phyloP scores from a whole-genome alignment of 2,113 vertebrate genomes.

The Amphilophus citrinellus region DNA sequence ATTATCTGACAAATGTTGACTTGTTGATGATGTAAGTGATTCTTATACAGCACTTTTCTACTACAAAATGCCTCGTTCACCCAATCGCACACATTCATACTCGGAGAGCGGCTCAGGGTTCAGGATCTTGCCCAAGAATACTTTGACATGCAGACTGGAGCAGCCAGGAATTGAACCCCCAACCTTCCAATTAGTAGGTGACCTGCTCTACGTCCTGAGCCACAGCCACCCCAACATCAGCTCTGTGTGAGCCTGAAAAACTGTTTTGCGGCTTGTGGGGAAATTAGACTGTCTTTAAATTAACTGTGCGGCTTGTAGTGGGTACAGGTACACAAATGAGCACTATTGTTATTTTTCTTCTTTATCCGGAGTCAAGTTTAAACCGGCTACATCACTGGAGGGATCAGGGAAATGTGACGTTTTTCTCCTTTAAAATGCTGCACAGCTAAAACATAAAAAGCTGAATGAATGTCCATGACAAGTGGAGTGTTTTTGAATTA shows the following conservation, averaged over 20 bases:
- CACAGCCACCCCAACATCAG: too few species aligned
- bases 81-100: too few species aligned
- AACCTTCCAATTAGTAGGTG: too few species aligned
- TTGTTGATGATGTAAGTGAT: too few species aligned
- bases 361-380: neutral
- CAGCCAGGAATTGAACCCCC: too few species aligned
- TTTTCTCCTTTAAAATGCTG: neutral
- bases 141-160: too few species aligned
- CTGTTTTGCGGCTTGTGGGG: neutral
- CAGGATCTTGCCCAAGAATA: too few species aligned
- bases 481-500: neutral
- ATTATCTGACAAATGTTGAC: conserved; percentile 35
- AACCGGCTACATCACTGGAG: neutral
- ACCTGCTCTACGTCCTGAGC: too few species aligned
- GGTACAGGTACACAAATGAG: neutral
- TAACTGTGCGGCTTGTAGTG: neutral
- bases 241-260: neutral
- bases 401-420: neutral
- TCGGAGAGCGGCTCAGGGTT: too few species aligned
- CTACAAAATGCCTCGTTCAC: too few species aligned
- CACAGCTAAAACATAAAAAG: neutral
- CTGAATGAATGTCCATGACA: neutral
- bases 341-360: too few species aligned
- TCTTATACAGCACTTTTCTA: too few species aligned
- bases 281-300: conserved; percentile 24